Base-by-base conservation (phyloP, 2,113 vertebrate species). In the Cettia cetti region DNA sequence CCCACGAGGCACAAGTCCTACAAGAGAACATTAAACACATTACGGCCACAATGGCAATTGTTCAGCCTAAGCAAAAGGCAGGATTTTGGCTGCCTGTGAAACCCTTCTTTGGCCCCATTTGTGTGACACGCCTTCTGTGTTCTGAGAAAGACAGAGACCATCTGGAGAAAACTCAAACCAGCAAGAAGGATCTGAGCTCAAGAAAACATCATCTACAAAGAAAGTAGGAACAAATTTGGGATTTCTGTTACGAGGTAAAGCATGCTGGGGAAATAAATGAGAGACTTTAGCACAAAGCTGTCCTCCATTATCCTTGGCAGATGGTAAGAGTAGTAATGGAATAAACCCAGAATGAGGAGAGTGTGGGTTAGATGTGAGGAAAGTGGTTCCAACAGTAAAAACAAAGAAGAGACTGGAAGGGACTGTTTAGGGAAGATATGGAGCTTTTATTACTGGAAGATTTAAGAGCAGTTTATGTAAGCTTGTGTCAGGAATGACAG, bases 131-230 rank as follows among this genome's bases (percentile, higher is more conserved):
- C 78, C 61, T 72, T 76, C 76, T 65, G 37, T 31, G 53, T 59
- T 77, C 74, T 5, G 6, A 63, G 69, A 83, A 40, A 77, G 93
- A 83, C 66, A 33, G 3, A 1, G 60, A 82, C 86, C 87, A 92
- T 78, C 93, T 81, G 71, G 68, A 92, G 72, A 79, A 42, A 91
- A 77, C 69, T 86, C 64, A 49, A 83, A 94, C 80, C 63, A 81
- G 69, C 2, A 1, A 83, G n/a, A 70, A 83, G 52, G 71, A 83
- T 47, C 10, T 31, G 42, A 91, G 81, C 77, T 89, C 69, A 89
- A 78, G 80, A 77, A 92, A 91, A 84, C 56, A 83, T 80, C 37
- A 37, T 61, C 68, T 78, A 86, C 47, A 45, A 61, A 81, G 91
- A 18, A 81, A 89, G 56, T 7, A 77, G 31, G 74, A 84, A 64